Evolutionary conservation across 2,113 vertebrate species (phyloP), one percentile per base, ranked within the genome.

Genomic region (Tursiops truncatus): DNA sequence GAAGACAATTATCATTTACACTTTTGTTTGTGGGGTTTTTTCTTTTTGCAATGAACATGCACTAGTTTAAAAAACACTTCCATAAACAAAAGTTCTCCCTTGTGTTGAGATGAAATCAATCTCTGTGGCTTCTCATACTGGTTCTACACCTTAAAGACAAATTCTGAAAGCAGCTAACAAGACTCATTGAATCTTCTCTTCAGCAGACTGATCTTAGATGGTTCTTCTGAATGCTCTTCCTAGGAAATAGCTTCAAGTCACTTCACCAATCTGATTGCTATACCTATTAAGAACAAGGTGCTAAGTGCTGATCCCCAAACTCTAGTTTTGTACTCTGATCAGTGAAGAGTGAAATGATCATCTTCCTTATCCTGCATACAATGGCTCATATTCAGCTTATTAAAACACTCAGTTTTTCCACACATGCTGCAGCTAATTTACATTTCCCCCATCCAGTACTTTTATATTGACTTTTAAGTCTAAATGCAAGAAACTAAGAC

Each of bases 221-320:
- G 47, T 79, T 93, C 36, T 93, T 89, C 12, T 38, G 67, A 95
- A 89, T 8, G 68, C n/a, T 93, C 47, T 96, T 87, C 15, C 38
- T 26, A 87, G 44, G 47, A 95, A 68, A 90, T 2, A 62, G 65
- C 53, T 91, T 95, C 31, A n/a, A 62, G 74, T 71, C 73, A 63
- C 25, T 86, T 81, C 41, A 89, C 56, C 33, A 56, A 67, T n/a
- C 28, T 67, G 77, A 91, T 0, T 79, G 68, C 28, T 63, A 18
- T 44, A 56, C 15, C 21, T 87, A 65, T 56, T 85, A 92, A 81
- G 47, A 58, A 80, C 56, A 76, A 94, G 36, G 68, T 21, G 36
- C 14, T 44, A 41, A 63, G 58, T 67, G 65, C 26, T 53, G 62
- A 77, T 58, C 15, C 73, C 15, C 77, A 93, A 53, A 77, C 14